Base-by-base conservation (phyloP, 2,113 vertebrate species). In the Aleadryas rufinucha region DNA sequence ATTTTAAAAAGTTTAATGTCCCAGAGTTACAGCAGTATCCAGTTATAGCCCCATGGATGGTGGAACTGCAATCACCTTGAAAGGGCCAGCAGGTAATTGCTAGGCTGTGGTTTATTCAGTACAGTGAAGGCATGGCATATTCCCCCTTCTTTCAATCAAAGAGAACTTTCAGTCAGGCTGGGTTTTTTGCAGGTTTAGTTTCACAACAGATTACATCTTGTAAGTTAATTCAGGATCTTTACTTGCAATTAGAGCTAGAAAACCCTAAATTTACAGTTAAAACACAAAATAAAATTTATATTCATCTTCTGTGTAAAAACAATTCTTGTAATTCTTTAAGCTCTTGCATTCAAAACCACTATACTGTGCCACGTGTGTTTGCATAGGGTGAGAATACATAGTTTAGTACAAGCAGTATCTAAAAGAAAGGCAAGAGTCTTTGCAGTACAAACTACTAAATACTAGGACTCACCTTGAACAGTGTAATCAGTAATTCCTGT, bases 401-500 rank as follows among this genome's bases (percentile, higher is more conserved):
- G 16, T 31, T 74, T 28, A 74, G 6, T n/a, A 64, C 33, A 53
- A 83, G 52, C 39, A 50, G 15, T 10, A 50, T 33, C 64, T 21
- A 28, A 50, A 45, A 78, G 52, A 89, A 87, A 83, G 37, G 24
- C 14, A 78, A 68, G 37, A 91, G 39, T n/a, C 63, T 83, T 44
- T 88, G 84, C 53, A 85, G 76, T 77, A 87, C 85, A 80, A 96
- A 95, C 72, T 83, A 66, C 61, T 96, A 79, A 95, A 89, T 64
- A 87, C 47, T 37, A 95, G 95, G 88, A 92, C 96, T 80, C 96
- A 98, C 98, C 98, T 98, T 96, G 95, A 77, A 78, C 93, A 90
- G 84, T 28, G 87, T 97, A 92, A 94, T 98, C 98, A 77, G 96
- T 97, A 93, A 98, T 98, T 96, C 98, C 98, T 56, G 97, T 98